These are phyloP conservation scores for Zelleria hepariella DNA, from an alignment of 2,888 invertebrate genomes.

Conservation along the genomic window DNA sequence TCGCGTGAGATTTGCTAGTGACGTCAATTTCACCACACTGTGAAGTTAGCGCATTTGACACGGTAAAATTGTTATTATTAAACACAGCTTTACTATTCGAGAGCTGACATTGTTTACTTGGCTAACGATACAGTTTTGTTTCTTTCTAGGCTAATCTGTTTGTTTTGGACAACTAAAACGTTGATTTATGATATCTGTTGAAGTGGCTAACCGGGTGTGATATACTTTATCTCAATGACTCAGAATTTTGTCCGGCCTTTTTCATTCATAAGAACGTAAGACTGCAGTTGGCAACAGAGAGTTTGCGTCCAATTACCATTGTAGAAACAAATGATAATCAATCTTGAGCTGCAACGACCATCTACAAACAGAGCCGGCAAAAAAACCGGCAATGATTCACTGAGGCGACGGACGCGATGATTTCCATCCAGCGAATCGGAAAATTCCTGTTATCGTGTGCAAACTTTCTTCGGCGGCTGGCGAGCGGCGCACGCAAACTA, in stretches of 20 bases:
- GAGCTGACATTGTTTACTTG: neutral
- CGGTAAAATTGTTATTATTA: slow-evolving; percentile 39
- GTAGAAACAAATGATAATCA: neutral
- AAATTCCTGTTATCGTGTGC: slow-evolving; percentile 63
- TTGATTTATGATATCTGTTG: too few species aligned
- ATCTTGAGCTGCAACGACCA: neutral
- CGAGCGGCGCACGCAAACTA: slow-evolving; percentile 34
- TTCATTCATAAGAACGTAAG: neutral
- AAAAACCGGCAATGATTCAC: slow-evolving; percentile 60
- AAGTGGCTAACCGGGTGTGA: too few species aligned
- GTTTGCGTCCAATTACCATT: neutral
- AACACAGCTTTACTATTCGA: neutral
- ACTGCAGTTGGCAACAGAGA: neutral
- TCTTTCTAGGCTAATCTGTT: neutral
- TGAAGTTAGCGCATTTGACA: neutral
- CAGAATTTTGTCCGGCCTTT: neutral
- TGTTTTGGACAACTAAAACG: too few species aligned
- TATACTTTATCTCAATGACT: too few species aligned
- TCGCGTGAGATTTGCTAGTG: slow-evolving; percentile 4
- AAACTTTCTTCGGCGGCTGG: slow-evolving; percentile 55
- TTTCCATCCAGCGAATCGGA: slow-evolving; percentile 65
- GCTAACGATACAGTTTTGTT: neutral
- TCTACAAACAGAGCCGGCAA: slow-evolving; percentile 37
- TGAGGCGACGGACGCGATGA: slow-evolving; percentile 53
- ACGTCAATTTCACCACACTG: slow-evolving; percentile 7